Conservation (phyloP, 2,888 invertebrate species). For the Mystacides longicornis region DNA sequence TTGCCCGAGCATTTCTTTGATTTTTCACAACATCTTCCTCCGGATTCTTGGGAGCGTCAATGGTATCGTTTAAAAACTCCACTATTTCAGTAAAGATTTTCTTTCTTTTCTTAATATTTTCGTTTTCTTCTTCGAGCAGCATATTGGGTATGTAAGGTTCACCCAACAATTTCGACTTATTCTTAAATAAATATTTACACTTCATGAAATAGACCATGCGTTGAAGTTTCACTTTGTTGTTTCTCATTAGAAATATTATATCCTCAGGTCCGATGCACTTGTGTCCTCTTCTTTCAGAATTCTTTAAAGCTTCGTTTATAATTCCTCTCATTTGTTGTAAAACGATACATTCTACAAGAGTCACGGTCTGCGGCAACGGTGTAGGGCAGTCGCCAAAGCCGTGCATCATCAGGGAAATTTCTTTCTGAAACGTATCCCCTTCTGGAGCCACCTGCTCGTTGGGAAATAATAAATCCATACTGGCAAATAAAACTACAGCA, state of each 20-base stretch:
- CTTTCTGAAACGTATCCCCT: constrained; percentile 48
- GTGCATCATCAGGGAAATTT: constrained; percentile 84
- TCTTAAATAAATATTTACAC: constrained; percentile 45
- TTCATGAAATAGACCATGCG: constrained; percentile 67
- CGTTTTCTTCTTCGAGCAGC: constrained; percentile 46
- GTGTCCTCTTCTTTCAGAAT: constrained; percentile 54
- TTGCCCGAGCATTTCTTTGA: constrained; percentile 39
- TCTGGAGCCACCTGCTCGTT: constrained; percentile 17
- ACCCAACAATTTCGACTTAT: constrained; percentile 34
- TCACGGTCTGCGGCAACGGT: constrained; percentile 75
- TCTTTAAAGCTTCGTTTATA: constrained; percentile 65
- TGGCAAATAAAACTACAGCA: no score
- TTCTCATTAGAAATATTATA: constrained; percentile 75
- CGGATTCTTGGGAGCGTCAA: constrained; percentile 46
- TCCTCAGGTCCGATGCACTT: constrained; percentile 47
- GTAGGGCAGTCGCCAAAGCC: constrained; percentile 87
- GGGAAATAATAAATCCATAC: constrained; percentile 14
- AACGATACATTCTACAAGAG: constrained; percentile 76
- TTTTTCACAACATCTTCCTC: constrained; percentile 51
- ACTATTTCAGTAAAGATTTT: constrained; percentile 46
- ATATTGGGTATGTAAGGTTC: constrained; percentile 35
- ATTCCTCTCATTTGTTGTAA: constrained; percentile 72
- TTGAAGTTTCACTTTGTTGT: constrained; percentile 69
- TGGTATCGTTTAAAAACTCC: constrained; percentile 48
- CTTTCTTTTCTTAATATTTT: constrained; percentile 40